phyloP scores from a whole-genome alignment of 2,797 vertebrate genomes.

The Dipus sagitta region DNA sequence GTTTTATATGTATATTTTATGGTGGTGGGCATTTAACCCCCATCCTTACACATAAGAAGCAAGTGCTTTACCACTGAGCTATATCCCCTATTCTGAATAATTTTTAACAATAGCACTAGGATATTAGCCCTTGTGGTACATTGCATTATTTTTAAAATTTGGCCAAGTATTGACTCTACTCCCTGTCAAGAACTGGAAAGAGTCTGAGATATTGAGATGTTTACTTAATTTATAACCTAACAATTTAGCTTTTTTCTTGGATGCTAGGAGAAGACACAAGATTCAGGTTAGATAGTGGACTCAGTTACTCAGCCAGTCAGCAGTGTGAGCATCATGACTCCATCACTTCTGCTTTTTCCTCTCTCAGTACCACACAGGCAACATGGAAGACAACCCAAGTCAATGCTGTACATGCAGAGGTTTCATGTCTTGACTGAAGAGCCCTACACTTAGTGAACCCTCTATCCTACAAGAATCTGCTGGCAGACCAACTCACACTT shows the following conservation, averaged over 20 bases:
- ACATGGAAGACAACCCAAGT: not conserved
- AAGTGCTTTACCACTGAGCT: not conserved
- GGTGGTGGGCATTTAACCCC: not conserved
- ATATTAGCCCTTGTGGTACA: not conserved
- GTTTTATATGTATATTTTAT: not conserved
- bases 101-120: not conserved
- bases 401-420: rapidly evolving
- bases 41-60: not conserved
- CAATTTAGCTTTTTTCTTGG: not conserved
- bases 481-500: too few relatives aligned
- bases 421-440: not conserved
- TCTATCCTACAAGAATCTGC: not conserved
- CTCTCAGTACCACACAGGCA: not conserved
- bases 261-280: not conserved
- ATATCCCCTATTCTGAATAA: not conserved
- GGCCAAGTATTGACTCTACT: not conserved
- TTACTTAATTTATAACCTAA: not conserved
- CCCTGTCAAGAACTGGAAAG: slow-evolving; percentile 20
- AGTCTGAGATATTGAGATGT: not conserved
- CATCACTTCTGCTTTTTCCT: not conserved
- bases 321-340: not conserved
- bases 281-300: not conserved
- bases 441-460: not conserved
- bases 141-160: slow-evolving; percentile 20
- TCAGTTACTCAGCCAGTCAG: not conserved